A percentile compares a stretch with the other conserved stretches of the same genome.
phyloP scores from a whole-genome alignment of 2,888 invertebrate species.

The Ormyrus pomaceus region DNA sequence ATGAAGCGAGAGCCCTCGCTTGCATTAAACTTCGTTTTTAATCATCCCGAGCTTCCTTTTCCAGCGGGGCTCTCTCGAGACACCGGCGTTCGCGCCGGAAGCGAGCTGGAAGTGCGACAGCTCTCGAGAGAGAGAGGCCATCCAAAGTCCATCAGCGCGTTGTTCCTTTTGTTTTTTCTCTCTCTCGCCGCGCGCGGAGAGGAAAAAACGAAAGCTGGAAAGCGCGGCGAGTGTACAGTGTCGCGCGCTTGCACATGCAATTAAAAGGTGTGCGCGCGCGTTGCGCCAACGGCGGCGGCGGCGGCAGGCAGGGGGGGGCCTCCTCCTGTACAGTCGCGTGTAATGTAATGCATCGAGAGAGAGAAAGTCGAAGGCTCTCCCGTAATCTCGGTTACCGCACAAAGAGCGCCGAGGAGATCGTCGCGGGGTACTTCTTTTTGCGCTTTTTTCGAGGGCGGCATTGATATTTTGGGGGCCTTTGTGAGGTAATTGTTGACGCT shows the following conservation, averaged over 20 bases:
- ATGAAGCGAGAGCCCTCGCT: too few species aligned
- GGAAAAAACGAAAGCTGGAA: constrained; percentile 42
- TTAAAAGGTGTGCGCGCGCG: not conserved
- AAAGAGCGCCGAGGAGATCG: not conserved
- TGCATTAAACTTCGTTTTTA: too few species aligned
- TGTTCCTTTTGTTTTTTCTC: too few species aligned
- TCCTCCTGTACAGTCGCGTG: not conserved
- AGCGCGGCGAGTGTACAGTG: not conserved
- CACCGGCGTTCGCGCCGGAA: too few species aligned
- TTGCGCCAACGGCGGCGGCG: not conserved
- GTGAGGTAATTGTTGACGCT: too few species aligned
- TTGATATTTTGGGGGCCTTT: not conserved
- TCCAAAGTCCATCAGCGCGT: too few species aligned
- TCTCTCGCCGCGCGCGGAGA: not conserved
- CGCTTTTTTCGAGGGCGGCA: not conserved
- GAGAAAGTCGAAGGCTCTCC: not conserved
- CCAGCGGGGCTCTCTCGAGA: too few species aligned
- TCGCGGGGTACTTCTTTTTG: not conserved
- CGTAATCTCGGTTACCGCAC: not conserved
- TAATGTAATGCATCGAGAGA: not conserved
- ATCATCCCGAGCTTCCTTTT: too few species aligned
- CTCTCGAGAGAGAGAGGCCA: too few species aligned
- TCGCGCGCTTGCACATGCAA: constrained; percentile 18
- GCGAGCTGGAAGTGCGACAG: too few species aligned
- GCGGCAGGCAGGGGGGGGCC: not conserved